phyloP scores from a whole-genome alignment of 2,113 vertebrate species.

The Thryonomys swinderianus region DNA sequence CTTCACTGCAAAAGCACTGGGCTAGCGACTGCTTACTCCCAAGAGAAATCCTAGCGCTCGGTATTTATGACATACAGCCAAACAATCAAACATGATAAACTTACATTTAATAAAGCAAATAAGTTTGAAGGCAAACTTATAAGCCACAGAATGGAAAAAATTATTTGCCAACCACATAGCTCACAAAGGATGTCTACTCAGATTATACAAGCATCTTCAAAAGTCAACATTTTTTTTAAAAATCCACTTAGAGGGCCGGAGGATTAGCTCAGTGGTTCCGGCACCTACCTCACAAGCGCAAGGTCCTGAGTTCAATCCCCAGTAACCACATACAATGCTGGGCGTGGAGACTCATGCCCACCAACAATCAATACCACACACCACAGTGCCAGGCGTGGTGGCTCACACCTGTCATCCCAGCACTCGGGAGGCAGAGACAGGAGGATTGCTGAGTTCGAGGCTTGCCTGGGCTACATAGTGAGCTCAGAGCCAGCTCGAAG shows the following conservation, averaged over 20 bases:
- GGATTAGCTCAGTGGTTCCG: too few relatives aligned
- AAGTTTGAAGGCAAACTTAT: slow-evolving; percentile 12
- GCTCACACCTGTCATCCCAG: too few relatives aligned
- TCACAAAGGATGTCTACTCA: neutral
- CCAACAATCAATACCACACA: too few relatives aligned
- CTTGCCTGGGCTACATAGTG: too few relatives aligned
- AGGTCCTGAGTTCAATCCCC: too few relatives aligned
- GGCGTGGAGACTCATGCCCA: too few relatives aligned
- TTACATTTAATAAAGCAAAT: slow-evolving; percentile 3
- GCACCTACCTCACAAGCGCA: too few relatives aligned
- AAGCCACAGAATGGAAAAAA: neutral
- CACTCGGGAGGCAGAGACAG: too few relatives aligned
- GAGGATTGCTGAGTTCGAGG: too few relatives aligned
- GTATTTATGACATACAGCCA: neutral
- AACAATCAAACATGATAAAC: neutral
- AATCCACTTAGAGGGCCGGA: neutral
- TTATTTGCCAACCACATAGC: neutral
- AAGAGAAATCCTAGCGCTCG: neutral
- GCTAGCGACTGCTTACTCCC: neutral
- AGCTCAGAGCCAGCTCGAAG: too few relatives aligned
- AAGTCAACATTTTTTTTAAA: neutral
- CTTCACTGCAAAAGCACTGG: neutral
- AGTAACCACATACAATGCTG: too few relatives aligned
- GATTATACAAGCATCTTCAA: neutral
- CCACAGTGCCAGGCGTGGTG: too few relatives aligned